Percentiles rank a stretch among this genome's conserved stretches.
phyloP scores from a whole-genome alignment of 2,113 vertebrate species.

The Ardeotis arabs region DNA sequence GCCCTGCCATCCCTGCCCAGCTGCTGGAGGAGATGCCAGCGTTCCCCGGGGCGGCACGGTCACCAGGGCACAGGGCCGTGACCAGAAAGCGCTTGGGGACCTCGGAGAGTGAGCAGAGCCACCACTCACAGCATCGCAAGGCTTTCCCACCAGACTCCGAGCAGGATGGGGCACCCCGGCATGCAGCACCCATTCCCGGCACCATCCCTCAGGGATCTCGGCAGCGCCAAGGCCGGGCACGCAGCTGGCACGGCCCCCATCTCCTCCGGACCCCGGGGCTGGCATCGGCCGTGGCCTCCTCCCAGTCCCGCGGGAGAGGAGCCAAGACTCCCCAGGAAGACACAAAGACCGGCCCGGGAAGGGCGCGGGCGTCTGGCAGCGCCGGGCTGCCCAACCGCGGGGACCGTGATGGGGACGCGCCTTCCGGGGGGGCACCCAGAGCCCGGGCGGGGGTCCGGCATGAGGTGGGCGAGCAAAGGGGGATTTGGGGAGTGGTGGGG shows the following conservation, averaged over 20 bases:
- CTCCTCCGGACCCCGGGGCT: neutral
- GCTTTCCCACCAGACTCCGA: neutral
- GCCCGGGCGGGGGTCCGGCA: fast-evolving
- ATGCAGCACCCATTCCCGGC: fast-evolving
- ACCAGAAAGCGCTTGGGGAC: neutral
- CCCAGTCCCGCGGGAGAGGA: neutral
- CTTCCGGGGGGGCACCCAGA: neutral
- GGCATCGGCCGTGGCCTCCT: neutral
- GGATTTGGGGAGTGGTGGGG: neutral
- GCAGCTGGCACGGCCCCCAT: neutral
- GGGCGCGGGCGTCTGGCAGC: neutral
- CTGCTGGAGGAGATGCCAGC: neutral
- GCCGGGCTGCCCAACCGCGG: neutral
- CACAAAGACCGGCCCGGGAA: neutral
- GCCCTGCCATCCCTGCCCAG: neutral
- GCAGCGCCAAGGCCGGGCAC: neutral
- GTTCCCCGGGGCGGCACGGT: fast-evolving
- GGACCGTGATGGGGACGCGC: neutral
- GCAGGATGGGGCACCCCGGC: neutral
- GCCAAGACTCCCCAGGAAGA: neutral
- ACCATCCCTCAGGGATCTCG: fast-evolving
- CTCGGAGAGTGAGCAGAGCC: neutral
- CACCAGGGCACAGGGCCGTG: fast-evolving
- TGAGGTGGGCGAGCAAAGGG: fast-evolving
- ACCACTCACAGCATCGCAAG: fast-evolving